phyloP scores from a whole-genome alignment of 2,797 vertebrate species.

The Argya squamiceps region DNA sequence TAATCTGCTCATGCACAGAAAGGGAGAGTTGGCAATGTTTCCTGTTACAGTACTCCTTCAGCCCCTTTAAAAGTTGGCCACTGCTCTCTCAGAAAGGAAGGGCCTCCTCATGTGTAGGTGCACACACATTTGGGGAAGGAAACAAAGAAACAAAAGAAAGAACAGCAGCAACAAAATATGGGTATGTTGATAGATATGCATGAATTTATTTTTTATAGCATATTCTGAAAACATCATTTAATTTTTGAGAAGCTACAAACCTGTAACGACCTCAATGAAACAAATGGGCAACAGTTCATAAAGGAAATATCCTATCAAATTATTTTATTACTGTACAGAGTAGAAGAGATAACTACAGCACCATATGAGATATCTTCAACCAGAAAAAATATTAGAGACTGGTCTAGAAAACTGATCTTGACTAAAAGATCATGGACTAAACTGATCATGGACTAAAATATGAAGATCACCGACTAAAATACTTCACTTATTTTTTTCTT shows the following conservation, averaged over 20 bases:
- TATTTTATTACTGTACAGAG: neutral
- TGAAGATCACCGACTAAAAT: neutral
- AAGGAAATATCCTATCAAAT: neutral
- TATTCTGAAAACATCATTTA: neutral
- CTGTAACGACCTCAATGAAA: neutral
- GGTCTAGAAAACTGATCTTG: neutral
- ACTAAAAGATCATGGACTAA: neutral
- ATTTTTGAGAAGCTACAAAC: neutral
- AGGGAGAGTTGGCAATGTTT: neutral
- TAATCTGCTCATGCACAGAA: neutral
- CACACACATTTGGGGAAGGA: accelerated
- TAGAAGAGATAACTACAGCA: neutral
- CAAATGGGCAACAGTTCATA: neutral
- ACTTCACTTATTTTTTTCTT: neutral
- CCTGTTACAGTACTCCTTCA: neutral
- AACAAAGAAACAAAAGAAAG: neutral
- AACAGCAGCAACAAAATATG: neutral
- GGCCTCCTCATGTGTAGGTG: accelerated
- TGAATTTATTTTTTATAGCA: neutral
- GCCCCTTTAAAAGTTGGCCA: accelerated
- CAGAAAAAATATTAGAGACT: neutral
- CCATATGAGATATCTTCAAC: neutral
- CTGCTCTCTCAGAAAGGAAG: neutral
- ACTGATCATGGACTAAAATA: neutral
- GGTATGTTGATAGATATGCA: neutral